Percentiles rank a stretch among this genome's conserved stretches.
Conservation (phyloP, 2,888 invertebrate species). For the Calameuta filiformis region DNA sequence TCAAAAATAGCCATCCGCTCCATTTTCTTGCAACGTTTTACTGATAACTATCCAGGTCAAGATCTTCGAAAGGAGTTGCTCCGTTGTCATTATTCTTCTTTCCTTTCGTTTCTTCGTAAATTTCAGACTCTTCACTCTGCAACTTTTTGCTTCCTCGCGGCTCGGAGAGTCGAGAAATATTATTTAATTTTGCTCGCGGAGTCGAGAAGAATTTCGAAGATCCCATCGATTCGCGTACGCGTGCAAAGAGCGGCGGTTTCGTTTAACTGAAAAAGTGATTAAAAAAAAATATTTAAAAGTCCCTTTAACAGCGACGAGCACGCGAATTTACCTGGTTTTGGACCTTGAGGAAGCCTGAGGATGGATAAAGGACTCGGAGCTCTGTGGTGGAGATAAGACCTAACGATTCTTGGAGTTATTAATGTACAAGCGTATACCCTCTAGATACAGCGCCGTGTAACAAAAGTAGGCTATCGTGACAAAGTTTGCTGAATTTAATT, state of each 20-base stretch:
- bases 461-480: slow-evolving; percentile 38
- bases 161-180: background rate
- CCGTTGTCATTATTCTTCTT: background rate
- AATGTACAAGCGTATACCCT: background rate
- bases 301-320: background rate
- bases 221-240: background rate
- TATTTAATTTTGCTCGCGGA: background rate
- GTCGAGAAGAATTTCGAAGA: background rate
- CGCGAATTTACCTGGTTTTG: background rate
- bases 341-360: background rate
- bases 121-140: background rate
- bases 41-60: background rate
- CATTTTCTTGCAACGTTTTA: background rate
- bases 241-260: background rate
- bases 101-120: background rate
- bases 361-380: background rate
- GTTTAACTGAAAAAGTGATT: background rate
- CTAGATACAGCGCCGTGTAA: background rate
- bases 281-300: background rate
- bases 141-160: too few species aligned
- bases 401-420: slow-evolving; percentile 1
- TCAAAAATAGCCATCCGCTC: background rate
- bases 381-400: slow-evolving; percentile 1
- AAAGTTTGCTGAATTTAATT: slow-evolving; percentile 44
- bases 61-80: background rate